Evolutionary conservation across 2,113 vertebrate genomes (phyloP), one percentile per base, ranked within the genome.

Genomic region (Thinocorus orbignyianus): DNA sequence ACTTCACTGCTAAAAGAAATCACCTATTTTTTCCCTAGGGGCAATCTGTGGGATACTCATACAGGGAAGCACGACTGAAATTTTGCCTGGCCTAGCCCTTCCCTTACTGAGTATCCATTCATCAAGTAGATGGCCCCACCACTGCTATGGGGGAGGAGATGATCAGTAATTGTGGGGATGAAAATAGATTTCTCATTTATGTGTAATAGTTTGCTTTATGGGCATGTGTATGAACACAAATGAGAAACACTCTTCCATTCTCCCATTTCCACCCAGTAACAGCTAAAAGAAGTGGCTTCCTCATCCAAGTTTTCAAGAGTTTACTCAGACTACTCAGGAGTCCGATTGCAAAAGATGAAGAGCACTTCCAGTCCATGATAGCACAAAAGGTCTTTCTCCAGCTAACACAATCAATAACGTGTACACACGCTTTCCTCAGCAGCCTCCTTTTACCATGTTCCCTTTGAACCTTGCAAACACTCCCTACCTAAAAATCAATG

Each of bases 401-500:
- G 62, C 94, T 85, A 85, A 86, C 39, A 46, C 51, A 77, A 91
- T 97, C 96, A 64, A 97, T 97, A 96, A 68, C 3, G 42, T 65
- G 91, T 86, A 86, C 35, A 68, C 31, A 48, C 1, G 5, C 31
- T 92, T 89, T 93, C 81, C 68, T 76, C 88, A 81, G 78, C 66
- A 86, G 41, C 60, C 37, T 85, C 85, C 49, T 92, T 92, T 94
- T 61, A 96, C 78, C 0, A 1, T 58, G 79, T 72, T 97, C 31
- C 51, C 88, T 95, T 96, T 96, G 92, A 97, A 96, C 86, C 31
- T 41, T n/a, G 42, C 33, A 37, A 79, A 66, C 0, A 6, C 78
- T 93, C 83, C 65, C 69, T 64, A 91, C 89, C 51, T 87, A 94
- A 94, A 97, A 95, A 96, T 94, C 92, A 81, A 95, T 96, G 33